Percentiles rank a stretch among this genome's conserved stretches.
Conservation (phyloP, 1,140 invertebrate genomes). For the Propsilocerus akamusi region DNA sequence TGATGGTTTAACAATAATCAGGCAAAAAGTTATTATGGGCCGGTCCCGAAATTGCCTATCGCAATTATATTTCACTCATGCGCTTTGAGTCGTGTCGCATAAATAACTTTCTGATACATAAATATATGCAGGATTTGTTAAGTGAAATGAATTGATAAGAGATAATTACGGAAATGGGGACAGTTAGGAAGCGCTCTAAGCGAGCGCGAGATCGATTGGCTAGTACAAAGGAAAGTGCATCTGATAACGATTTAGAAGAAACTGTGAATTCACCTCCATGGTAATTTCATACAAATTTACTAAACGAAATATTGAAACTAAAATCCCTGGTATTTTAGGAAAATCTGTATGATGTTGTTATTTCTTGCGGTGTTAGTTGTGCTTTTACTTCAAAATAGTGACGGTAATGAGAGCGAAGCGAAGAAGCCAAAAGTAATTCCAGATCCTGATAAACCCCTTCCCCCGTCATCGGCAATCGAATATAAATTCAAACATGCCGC, state of each 20-base stretch:
- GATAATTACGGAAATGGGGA: background rate
- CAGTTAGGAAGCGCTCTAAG: background rate
- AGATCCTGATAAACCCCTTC: background rate
- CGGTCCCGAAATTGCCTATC: background rate
- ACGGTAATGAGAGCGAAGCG: background rate
- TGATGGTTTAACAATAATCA: background rate
- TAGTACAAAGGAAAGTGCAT: background rate
- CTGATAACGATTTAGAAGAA: background rate
- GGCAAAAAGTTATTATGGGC: background rate
- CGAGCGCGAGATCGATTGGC: background rate
- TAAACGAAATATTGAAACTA: background rate
- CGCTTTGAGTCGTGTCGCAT: no score
- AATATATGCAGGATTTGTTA: no score
- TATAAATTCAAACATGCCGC: slow-evolving; percentile 2
- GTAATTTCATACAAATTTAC: background rate
- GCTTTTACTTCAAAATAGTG: background rate
- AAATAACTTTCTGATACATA: no score
- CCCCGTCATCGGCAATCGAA: background rate
- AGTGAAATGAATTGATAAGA: no score
- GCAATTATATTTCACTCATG: background rate
- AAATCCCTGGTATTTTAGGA: background rate
- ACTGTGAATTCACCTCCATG: background rate
- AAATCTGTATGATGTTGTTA: background rate
- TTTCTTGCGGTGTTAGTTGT: background rate
- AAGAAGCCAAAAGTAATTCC: background rate